Evolutionary conservation across 2,888 invertebrate species (phyloP), one percentile per base, ranked within the genome.

Genomic region (Beris morrisii): DNA sequence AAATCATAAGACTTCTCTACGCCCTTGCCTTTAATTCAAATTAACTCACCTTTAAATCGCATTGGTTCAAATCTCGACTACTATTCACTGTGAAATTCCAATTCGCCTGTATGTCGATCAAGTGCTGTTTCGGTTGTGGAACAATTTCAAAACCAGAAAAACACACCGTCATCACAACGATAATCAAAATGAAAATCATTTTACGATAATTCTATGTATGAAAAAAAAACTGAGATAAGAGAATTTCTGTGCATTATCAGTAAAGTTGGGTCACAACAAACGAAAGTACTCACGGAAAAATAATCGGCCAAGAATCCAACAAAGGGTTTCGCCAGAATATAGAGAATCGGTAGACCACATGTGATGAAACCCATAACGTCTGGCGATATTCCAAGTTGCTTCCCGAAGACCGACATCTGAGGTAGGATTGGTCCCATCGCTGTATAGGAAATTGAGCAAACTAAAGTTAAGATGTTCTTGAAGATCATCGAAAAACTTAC

Each of bases 371-470:
- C 93, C 90, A 92, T 92, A 0, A 88, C 85, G 1, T 86, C 83
- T 0, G 91, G 85, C 0, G 90, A 88, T 30, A 92, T 85, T 7
- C 92, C 92, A 71, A 92, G 79, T 78, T 92, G 89, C 71, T 88
- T 86, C 0, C 91, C 92, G 77, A 87, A 89, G 11, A 93, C 91
- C 67, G 88, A 84, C 53, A 92, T 79, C 75, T 91, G 92, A 0
- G 92, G 92, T 44, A 93, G 81, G 56, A 93, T 86, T 0, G 92
- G 92, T 0, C 92, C 92, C 81, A 92, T 85, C 0, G 91, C 92
- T 92, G 80, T 59, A 81, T 82, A 72, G 31, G 53, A 56, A 65
- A 45, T 28, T 32, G 43, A 56, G 28, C 12, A n/a, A 44, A 13
- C 1, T 30, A 4, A 9, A 30, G 12, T 2, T 30, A 28, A 54